These are phyloP conservation scores for Pectinophora gossypiella DNA, from an alignment of 1,140 invertebrate species.

Conservation along the genomic window DNA sequence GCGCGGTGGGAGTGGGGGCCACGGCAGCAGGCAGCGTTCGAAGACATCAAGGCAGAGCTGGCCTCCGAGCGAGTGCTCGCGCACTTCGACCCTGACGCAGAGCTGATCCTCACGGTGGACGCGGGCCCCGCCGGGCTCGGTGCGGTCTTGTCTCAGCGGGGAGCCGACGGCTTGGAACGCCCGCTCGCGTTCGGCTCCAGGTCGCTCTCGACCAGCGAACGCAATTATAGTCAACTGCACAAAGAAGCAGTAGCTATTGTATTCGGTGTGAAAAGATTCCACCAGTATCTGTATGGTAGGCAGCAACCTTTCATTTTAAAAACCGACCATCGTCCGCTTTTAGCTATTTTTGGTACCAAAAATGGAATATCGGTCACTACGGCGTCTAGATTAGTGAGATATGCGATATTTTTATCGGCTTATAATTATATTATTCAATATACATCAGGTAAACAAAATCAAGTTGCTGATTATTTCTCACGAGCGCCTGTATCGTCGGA, in stretches of 20 bases:
- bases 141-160: constrained; percentile 27
- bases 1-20: constrained; percentile 14
- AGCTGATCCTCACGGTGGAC: constrained; percentile 28
- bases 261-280: constrained; percentile 51
- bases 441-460: too few relatives aligned
- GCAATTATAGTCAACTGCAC: constrained; percentile 64
- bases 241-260: constrained; percentile 63
- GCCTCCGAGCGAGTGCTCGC: constrained; percentile 32
- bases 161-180: constrained; percentile 23
- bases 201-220: constrained; percentile 44
- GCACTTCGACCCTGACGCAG: constrained; percentile 44
- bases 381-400: constrained; percentile 4
- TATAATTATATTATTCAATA: too few relatives aligned
- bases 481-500: too few relatives aligned
- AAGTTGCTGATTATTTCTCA: too few relatives aligned
- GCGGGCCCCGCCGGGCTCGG: constrained; percentile 33
- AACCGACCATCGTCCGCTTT: constrained; percentile 17
- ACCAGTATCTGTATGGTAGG: constrained; percentile 42
- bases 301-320: constrained; percentile 14
- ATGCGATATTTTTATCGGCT: constrained; percentile 13
- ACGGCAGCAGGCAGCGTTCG: constrained; percentile 27
- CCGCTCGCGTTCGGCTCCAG: constrained; percentile 57
- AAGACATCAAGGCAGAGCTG: constrained; percentile 23
- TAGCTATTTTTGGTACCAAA: constrained; percentile 15
- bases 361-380: constrained; percentile 9